Percentiles rank a stretch among this genome's conserved stretches.
Evolutionary conservation across 2,888 invertebrate species (phyloP).

Genomic region (Argyresthia goedartella): DNA sequence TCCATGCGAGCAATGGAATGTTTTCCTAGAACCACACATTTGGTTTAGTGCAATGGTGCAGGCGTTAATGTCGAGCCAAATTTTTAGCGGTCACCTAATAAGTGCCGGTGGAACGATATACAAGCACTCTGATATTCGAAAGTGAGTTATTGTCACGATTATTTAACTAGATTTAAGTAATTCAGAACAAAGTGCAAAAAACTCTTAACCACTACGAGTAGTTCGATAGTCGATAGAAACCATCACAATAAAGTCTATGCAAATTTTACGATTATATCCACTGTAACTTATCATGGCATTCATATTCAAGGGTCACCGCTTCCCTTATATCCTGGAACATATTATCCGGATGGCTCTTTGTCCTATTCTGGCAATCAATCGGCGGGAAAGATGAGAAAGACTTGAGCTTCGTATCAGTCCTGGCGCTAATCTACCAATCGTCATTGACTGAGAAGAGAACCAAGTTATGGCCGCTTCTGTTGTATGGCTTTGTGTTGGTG

Average conservation of each 20-base stretch:
- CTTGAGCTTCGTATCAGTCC: slow-evolving; percentile 68
- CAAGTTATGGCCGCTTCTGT: slow-evolving; percentile 70
- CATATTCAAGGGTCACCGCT: slow-evolving; percentile 67
- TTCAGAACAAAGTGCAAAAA: background rate
- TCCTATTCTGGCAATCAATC: slow-evolving; percentile 67
- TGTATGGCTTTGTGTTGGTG: slow-evolving; percentile 64
- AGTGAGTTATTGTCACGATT: slow-evolving; percentile 46
- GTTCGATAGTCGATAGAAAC: background rate
- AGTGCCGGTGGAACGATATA: slow-evolving; percentile 75
- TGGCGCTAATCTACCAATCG: slow-evolving; percentile 73
- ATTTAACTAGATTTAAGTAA: background rate
- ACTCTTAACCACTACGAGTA: no score
- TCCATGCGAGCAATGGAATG: slow-evolving; percentile 51
- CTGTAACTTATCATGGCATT: background rate
- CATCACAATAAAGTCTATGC: background rate
- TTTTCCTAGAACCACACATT: slow-evolving; percentile 43
- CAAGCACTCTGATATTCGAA: slow-evolving; percentile 74
- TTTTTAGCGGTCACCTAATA: slow-evolving; percentile 74
- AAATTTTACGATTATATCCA: no score
- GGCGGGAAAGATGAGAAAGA: slow-evolving; percentile 48
- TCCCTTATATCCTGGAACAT: slow-evolving; percentile 68
- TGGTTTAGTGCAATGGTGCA: slow-evolving; percentile 77
- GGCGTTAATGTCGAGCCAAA: slow-evolving; percentile 73
- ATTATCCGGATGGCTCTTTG: slow-evolving; percentile 68
- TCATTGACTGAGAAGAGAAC: slow-evolving; percentile 50